Conservation (phyloP, 1,140 invertebrate genomes). For the Oryctes rhinoceros region DNA sequence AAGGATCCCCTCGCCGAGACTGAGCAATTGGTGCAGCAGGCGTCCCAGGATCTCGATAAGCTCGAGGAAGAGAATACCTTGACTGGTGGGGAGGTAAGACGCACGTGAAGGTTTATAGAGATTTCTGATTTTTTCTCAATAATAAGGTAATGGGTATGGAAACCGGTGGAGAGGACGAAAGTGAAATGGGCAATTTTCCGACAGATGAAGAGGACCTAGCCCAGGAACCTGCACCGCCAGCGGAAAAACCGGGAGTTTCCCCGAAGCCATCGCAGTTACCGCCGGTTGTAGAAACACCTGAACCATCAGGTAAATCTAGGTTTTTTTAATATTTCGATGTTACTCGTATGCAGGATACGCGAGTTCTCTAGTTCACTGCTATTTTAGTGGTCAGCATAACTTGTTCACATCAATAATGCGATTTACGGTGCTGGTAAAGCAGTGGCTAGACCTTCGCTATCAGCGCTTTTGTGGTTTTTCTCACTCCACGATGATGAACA, state of each 20-base stretch:
- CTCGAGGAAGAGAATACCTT: constrained; percentile 52
- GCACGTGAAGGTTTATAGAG: too few relatives aligned
- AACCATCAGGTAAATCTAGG: background rate
- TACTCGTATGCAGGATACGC: too few relatives aligned
- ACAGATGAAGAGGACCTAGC: constrained; percentile 27
- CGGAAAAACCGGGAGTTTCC: background rate
- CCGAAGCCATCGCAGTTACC: background rate
- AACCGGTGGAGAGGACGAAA: constrained; percentile 3
- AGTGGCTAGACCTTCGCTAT: too few relatives aligned
- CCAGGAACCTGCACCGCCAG: background rate
- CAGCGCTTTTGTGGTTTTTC: too few relatives aligned
- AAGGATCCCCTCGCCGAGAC: constrained; percentile 53
- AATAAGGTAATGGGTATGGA: constrained; percentile 5
- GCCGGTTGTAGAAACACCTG: background rate
- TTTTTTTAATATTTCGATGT: too few relatives aligned
- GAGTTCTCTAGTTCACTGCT: too few relatives aligned
- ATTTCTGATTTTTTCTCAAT: too few relatives aligned
- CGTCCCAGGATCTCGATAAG: constrained; percentile 51
- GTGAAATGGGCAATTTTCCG: constrained; percentile 38
- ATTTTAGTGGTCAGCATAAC: too few relatives aligned
- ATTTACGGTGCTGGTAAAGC: too few relatives aligned
- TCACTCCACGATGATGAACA: too few relatives aligned
- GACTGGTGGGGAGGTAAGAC: constrained; percentile 1
- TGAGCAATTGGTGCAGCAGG: constrained; percentile 54
- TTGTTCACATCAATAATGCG: too few relatives aligned